Conservation (phyloP, 2,113 vertebrate species). For the Centropus unirufus region DNA sequence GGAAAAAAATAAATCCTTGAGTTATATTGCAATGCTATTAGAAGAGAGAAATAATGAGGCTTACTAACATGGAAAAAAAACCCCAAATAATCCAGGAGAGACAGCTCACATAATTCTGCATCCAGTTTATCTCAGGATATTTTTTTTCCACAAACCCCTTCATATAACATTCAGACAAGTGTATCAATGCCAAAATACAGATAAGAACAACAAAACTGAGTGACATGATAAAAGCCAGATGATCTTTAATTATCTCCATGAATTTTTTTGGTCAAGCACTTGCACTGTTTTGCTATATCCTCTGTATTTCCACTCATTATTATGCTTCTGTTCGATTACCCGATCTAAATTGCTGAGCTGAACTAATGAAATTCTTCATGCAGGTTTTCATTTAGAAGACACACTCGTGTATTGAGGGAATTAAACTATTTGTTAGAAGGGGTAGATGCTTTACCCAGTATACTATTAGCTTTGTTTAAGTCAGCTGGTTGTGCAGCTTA, state of each 20-base stretch:
- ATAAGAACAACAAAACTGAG: background rate
- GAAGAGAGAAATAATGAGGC: background rate
- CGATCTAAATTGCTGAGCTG: background rate
- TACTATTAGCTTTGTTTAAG: background rate
- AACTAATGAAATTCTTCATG: background rate
- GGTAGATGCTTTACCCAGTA: background rate
- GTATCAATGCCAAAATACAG: background rate
- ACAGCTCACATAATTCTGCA: background rate
- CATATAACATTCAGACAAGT: background rate
- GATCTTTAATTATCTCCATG: background rate
- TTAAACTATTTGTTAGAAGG: constrained; percentile 6
- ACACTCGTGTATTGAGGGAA: background rate
- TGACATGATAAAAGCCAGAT: background rate
- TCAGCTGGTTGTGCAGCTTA: background rate
- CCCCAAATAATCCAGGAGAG: background rate
- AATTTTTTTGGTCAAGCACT: background rate
- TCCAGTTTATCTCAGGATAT: background rate
- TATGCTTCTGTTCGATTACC: background rate
- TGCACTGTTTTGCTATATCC: background rate
- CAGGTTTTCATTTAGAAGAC: background rate
- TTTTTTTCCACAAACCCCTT: background rate
- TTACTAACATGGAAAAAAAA: background rate
- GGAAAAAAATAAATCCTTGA: background rate
- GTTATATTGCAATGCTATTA: background rate
- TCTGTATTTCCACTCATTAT: background rate